Evolutionary conservation across 1,140 invertebrate genomes (phyloP).

Genomic region (Drosophila repleta): DNA sequence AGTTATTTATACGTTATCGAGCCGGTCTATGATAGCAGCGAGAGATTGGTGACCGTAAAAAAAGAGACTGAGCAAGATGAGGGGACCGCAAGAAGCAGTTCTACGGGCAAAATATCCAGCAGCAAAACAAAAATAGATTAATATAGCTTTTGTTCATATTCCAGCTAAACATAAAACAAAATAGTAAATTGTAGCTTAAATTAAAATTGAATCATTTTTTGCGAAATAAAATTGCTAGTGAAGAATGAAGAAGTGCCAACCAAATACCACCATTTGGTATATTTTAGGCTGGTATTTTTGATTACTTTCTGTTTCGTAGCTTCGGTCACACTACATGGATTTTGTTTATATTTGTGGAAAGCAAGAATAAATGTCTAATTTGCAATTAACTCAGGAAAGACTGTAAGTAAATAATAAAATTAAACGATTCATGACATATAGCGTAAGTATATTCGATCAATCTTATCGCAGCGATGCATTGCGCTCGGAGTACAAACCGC

Average conservation of each 20-base stretch:
- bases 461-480: slow-evolving; percentile 50
- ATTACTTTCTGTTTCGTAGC: neutral
- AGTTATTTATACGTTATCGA: slow-evolving; percentile 19
- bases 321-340: slow-evolving; percentile 32
- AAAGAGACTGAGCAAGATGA: neutral
- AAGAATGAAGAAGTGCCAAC: too few relatives aligned
- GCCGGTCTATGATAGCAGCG: neutral
- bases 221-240: slow-evolving; percentile 12
- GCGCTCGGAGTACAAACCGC: slow-evolving; percentile 69
- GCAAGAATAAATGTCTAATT: slow-evolving; percentile 63
- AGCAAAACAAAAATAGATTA: neutral
- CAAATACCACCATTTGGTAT: neutral
- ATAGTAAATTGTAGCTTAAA: too few relatives aligned
- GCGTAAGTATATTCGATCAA: neutral
- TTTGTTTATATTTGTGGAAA: slow-evolving; percentile 72
- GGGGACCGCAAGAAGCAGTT: too few relatives aligned
- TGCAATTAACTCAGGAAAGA: slow-evolving; percentile 71
- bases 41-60: neutral
- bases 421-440: neutral
- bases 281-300: neutral
- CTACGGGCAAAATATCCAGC: neutral
- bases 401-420: slow-evolving; percentile 56
- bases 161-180: neutral
- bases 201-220: neutral
- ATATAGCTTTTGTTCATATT: neutral